Base-by-base conservation (phyloP, 2,888 invertebrate genomes). In the Bedellia somnulentella region DNA sequence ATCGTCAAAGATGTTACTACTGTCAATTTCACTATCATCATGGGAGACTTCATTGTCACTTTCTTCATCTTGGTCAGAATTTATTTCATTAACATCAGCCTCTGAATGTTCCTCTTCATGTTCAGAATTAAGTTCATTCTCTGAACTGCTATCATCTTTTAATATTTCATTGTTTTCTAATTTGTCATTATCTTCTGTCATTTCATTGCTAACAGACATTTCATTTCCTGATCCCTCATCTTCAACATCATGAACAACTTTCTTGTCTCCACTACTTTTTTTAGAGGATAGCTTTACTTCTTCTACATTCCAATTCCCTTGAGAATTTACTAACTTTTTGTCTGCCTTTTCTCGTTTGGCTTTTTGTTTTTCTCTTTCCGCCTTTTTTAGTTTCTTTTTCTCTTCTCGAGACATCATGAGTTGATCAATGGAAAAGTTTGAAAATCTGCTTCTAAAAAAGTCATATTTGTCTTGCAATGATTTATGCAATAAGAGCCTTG, bases 351-450 rank as follows among this genome's bases (percentile, higher is more conserved):
- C 33, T 45, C 57, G 55, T 36, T 59, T 59, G 35, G 59, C 54
- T 37, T 62, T 62, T 31, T 61, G 49, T 35, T 61, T 57, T 24
- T 64, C 61, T 40, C 44, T 57, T 10, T 52, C 61, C 43, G 76
- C 71, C 32, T 70, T 66, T 33, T 71, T 70, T 2, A 64, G 35
- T 32, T 70, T 67, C 34, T 43, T 39, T 35, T 71, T 57, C 46
- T 75, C 75, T 38, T 59, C 41, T 31, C 75, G 44, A 1, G 75
- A 71, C 71, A 75, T 68, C 2, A 73, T 52, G 5, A 75, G 44
- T 29, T 75, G 73, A 38, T 68, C 47, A 12, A 73, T 70, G 2
- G 68, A 53, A 10, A 71, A 52, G 43, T 63, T 56, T 2, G 52
- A 49, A 37, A 67, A 75, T 36, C 51, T 62, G 2, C 43, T 49